A percentile compares a stretch with the other conserved stretches of the same genome.
Evolutionary conservation across 2,797 vertebrate species (phyloP).

Genomic region (Alfaro cultratus): DNA sequence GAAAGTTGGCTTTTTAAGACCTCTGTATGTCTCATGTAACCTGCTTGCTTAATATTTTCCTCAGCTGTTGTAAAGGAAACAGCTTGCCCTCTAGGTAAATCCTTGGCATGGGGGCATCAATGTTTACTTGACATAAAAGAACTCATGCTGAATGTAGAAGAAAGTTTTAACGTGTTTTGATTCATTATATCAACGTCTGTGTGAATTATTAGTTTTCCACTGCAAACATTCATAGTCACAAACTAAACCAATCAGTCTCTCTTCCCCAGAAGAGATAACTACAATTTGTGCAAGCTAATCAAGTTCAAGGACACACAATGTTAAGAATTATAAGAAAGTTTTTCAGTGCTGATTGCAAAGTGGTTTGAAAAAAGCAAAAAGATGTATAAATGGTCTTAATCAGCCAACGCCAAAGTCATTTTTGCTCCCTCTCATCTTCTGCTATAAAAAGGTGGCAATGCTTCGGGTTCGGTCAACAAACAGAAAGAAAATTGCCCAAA

Average conservation of each 20-base stretch:
- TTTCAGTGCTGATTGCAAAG: constrained; percentile 60
- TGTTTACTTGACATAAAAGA: neutral
- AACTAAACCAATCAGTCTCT: constrained; percentile 38
- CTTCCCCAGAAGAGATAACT: constrained; percentile 35
- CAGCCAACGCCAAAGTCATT: constrained; percentile 28
- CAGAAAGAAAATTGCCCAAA: constrained; percentile 22
- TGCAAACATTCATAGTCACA: constrained; percentile 19
- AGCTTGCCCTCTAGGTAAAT: neutral
- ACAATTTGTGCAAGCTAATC: constrained; percentile 43
- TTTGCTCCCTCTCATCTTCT: constrained; percentile 29
- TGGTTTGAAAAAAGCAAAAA: constrained; percentile 60
- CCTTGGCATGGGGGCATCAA: neutral
- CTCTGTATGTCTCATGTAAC: neutral
- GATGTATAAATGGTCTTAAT: constrained; percentile 59
- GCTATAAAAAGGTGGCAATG: constrained; percentile 23
- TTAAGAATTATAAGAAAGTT: constrained; percentile 44
- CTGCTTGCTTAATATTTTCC: neutral
- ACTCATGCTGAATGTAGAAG: neutral
- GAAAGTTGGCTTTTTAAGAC: neutral
- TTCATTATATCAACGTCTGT: constrained; percentile 40
- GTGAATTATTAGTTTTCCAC: constrained; percentile 33
- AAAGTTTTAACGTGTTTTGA: constrained; percentile 10
- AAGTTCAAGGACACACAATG: constrained; percentile 37
- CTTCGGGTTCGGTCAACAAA: constrained; percentile 11
- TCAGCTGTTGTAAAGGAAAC: neutral